Base-by-base conservation (phyloP, 2,888 invertebrate species). In the Argyra leucocephala region DNA sequence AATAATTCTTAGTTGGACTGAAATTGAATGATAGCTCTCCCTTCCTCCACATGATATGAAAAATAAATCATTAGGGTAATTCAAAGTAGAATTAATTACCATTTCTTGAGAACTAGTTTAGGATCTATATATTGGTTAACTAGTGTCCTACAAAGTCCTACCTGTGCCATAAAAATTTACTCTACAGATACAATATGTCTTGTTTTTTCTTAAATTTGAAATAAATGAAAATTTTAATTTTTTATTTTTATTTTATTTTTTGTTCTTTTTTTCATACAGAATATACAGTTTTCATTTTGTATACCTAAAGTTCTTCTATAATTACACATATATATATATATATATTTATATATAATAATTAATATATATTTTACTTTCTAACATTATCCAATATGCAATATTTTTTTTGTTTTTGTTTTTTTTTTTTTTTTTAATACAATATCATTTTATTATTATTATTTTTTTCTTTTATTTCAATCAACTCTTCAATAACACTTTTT, bases 361-460 rank as follows among this genome's bases (percentile, higher is more conserved):
- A 64, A 66, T 66, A 66, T 67, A 66, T 66, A 66, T 63, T 64
- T 60, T 65, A 57, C 61, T 66, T 60, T 67, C 63, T 64, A 62
- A 64, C 64, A 66, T 64, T 59, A 61, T 37, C 63, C 61, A 63
- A 64, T 63, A 65, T 26, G 63, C 63, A 66, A 63, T 64, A 23
- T 63, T 22, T 67, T 36, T 67, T 65, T 22, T 57, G 57, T 48
- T 65, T 66, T n/a, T n/a, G n/a, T n/a, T n/a, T n/a, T n/a, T n/a
- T n/a, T n/a, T n/a, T 63, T 57, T 26, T 69, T 69, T 66, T 66
- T 64, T 66, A 65, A 68, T 67, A 61, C 64, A 66, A 67, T 64
- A 70, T 68, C 67, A 66, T 67, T 65, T 70, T 64, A 67, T 66
- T 67, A 57, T 23, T 63, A 57, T 62, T 61, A 59, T 66, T 68